A percentile compares a stretch with the other conserved stretches of the same genome.
Conservation (phyloP, 2,113 vertebrate species). For the Tichodroma muraria region DNA sequence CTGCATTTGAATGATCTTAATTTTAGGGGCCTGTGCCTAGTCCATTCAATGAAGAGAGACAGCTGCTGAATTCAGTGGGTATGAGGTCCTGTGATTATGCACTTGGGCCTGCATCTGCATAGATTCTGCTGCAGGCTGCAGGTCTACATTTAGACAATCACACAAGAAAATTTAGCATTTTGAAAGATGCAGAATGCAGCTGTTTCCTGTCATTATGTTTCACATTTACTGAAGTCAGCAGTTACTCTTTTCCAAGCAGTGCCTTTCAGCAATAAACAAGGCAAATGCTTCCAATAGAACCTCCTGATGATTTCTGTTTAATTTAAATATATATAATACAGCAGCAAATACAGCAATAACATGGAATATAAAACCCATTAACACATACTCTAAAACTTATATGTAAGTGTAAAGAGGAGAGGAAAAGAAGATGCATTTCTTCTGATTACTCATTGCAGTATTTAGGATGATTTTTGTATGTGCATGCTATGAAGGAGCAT, state of each 20-base stretch:
- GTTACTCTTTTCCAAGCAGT: constrained; percentile 41
- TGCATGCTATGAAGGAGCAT: not conserved
- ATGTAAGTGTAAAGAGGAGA: not conserved
- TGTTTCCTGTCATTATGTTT: constrained; percentile 51
- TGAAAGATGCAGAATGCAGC: constrained; percentile 52
- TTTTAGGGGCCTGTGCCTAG: not conserved
- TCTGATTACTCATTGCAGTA: constrained; percentile 5
- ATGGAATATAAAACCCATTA: constrained; percentile 10
- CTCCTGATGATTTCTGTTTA: constrained; percentile 48
- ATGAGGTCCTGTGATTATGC: constrained; percentile 12
- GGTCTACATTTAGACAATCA: constrained; percentile 35
- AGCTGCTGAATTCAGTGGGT: constrained; percentile 22
- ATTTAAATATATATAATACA: constrained; percentile 49
- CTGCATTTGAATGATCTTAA: not conserved
- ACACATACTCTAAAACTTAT: constrained; percentile 6
- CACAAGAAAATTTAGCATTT: constrained; percentile 28
- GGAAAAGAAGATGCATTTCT: not conserved
- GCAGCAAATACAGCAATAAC: constrained; percentile 30
- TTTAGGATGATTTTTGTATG: not conserved
- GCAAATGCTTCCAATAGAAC: constrained; percentile 35
- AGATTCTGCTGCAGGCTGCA: not conserved
- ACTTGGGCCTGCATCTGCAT: constrained; percentile 39
- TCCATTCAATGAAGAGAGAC: not conserved
- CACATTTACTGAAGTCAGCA: constrained; percentile 61
- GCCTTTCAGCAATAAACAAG: constrained; percentile 43